A percentile compares a stretch with the other conserved stretches of the same genome.
Conservation (phyloP, 2,113 vertebrate genomes). For the Perccottus glenii region DNA sequence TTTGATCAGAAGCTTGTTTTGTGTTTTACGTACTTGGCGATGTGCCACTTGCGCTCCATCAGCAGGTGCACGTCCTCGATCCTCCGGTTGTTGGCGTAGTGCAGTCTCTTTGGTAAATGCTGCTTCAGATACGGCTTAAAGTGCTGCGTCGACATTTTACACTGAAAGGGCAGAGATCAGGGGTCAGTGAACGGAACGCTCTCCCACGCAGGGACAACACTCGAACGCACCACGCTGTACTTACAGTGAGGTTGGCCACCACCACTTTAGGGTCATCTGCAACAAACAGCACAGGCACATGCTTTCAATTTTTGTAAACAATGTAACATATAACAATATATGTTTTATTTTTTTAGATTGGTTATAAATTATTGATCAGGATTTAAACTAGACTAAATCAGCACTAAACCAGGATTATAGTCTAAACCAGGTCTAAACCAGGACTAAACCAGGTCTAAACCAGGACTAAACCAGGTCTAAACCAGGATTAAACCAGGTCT, state of each 20-base stretch:
- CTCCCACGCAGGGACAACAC: constrained; percentile 6
- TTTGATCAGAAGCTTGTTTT: too few relatives aligned
- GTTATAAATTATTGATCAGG: too few relatives aligned
- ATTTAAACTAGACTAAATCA: too few relatives aligned
- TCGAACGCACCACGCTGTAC: constrained; percentile 50
- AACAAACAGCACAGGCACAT: constrained; percentile 20
- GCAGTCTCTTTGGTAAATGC: constrained; percentile 93
- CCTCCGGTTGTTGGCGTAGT: constrained; percentile 94
- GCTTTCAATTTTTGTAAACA: too few relatives aligned
- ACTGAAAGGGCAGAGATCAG: constrained; percentile 74
- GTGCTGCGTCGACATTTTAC: constrained; percentile 93
- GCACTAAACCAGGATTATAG: too few relatives aligned
- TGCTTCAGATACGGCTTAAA: constrained; percentile 96
- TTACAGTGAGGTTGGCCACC: constrained; percentile 95
- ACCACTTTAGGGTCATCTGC: constrained; percentile 91
- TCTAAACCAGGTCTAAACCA: too few relatives aligned
- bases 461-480: too few relatives aligned
- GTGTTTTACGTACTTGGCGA: constrained; percentile 84
- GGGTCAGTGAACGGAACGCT: constrained; percentile 7
- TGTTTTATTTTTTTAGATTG: too few relatives aligned
- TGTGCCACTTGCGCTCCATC: constrained; percentile 94
- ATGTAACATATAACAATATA: too few relatives aligned
- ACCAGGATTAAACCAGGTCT: too few relatives aligned
- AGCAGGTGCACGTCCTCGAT: constrained; percentile 97
- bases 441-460: too few relatives aligned